Evolutionary conservation across 2,797 vertebrate genomes (phyloP).

Genomic region (Pseudopleuronectes americanus): DNA sequence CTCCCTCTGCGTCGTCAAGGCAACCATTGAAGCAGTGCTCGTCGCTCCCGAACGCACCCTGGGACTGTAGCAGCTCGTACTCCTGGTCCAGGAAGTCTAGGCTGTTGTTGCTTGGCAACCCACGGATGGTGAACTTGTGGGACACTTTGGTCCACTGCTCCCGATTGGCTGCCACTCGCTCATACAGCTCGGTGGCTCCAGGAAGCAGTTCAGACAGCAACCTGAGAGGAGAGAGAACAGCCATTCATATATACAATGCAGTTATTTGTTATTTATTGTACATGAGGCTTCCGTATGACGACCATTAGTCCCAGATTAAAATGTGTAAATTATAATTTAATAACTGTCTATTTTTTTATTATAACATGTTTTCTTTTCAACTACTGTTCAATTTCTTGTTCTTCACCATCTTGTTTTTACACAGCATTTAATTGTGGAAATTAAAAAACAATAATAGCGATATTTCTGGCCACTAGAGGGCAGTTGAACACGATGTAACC

Average conservation of each 20-base stretch:
- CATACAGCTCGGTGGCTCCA: slow-evolving; percentile 89
- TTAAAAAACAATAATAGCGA: not conserved
- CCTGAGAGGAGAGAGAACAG: slow-evolving; percentile 73
- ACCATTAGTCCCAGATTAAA: not conserved
- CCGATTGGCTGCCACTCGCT: slow-evolving; percentile 92
- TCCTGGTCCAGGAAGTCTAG: slow-evolving; percentile 97
- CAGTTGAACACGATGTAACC: no score
- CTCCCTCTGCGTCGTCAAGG: slow-evolving; percentile 79
- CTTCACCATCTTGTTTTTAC: not conserved
- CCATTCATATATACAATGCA: not conserved
- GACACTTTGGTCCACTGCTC: slow-evolving; percentile 98
- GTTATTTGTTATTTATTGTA: not conserved
- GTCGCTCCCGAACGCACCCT: slow-evolving; percentile 84
- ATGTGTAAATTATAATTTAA: not conserved
- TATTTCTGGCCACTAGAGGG: not conserved
- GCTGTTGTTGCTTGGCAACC: slow-evolving; percentile 97
- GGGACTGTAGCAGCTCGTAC: slow-evolving; percentile 88
- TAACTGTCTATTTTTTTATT: not conserved
- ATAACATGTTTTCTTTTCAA: not conserved
- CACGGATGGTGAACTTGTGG: slow-evolving; percentile 97
- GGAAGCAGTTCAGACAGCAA: slow-evolving; percentile 94
- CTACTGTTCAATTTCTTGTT: not conserved
- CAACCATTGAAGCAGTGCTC: slow-evolving; percentile 88
- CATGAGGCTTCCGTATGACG: not conserved
- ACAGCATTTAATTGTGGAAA: not conserved